Conservation (phyloP, 2,113 vertebrate genomes). For the Microcebus murinus region DNA sequence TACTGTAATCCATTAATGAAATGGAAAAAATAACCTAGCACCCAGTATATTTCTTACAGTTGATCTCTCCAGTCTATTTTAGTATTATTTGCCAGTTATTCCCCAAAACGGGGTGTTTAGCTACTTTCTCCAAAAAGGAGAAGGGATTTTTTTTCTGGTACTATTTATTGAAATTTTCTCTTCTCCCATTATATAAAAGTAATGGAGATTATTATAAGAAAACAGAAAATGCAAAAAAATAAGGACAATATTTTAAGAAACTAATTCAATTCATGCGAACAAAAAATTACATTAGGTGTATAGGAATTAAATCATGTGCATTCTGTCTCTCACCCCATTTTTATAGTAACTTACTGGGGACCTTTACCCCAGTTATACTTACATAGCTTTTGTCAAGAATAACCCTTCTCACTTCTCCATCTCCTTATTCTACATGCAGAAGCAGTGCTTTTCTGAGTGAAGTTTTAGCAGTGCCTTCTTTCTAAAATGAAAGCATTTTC, state of each 20-base stretch:
- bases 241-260: not conserved
- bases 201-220: not conserved
- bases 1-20: not conserved
- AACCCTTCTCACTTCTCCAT: not conserved
- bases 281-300: not conserved
- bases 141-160: not conserved
- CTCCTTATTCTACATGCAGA: slow-evolving; percentile 19
- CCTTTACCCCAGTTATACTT: not conserved
- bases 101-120: not conserved
- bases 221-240: not conserved
- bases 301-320: not conserved
- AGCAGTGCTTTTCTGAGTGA: slow-evolving; percentile 41
- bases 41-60: not conserved
- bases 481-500: slow-evolving; percentile 79
- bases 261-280: not conserved
- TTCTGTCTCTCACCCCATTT: not conserved
- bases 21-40: not conserved
- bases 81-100: not conserved
- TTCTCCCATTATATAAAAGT: not conserved
- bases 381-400: not conserved
- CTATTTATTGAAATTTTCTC: not conserved
- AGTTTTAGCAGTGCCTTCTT: slow-evolving; percentile 78
- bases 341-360: not conserved
- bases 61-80: not conserved
- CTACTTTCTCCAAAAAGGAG: not conserved